These are phyloP conservation scores for Lampris megalopsis DNA, from an alignment of 2,113 vertebrate species.

Conservation along the genomic window DNA sequence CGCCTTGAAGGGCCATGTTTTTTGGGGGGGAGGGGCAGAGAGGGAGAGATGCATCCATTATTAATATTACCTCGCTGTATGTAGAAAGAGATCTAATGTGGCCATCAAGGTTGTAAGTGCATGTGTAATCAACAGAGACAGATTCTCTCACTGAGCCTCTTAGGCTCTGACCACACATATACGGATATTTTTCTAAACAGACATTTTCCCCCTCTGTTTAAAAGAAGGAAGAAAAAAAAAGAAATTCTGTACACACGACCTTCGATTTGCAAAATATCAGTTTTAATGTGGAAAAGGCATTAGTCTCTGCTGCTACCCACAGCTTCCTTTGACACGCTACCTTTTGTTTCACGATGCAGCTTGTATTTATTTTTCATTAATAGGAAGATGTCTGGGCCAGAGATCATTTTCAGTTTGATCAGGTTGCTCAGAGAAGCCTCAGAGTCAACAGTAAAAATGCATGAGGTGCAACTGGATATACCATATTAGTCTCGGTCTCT, in stretches of 20 bases:
- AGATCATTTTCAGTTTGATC: constrained; percentile 46
- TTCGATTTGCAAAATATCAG: no score
- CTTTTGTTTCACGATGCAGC: neutral
- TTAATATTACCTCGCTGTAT: constrained; percentile 80
- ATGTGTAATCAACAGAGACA: constrained; percentile 69
- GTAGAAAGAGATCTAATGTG: constrained; percentile 83
- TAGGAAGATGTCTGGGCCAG: neutral
- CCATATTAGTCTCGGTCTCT: neutral
- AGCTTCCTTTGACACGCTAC: constrained; percentile 19
- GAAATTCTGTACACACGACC: no score
- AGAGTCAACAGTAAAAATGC: neutral
- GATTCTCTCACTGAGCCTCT: constrained; percentile 62
- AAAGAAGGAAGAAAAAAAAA: no score
- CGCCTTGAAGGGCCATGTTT: constrained; percentile 56
- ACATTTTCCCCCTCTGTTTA: no score
- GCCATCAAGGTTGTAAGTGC: constrained; percentile 69
- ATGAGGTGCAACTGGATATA: neutral
- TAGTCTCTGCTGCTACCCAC: constrained; percentile 31
- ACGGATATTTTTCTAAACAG: no score
- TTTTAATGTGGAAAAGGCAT: no score
- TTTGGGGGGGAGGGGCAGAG: constrained; percentile 56
- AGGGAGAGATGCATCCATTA: constrained; percentile 79
- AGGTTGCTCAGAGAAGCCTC: constrained; percentile 31
- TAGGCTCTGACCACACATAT: neutral
- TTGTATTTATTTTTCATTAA: constrained; percentile 6